A percentile compares a stretch with the other conserved stretches of the same genome.
These are phyloP conservation scores for Sterrhoptilus dennistouni DNA, from an alignment of 2,113 vertebrate genomes.

Conservation along the genomic window DNA sequence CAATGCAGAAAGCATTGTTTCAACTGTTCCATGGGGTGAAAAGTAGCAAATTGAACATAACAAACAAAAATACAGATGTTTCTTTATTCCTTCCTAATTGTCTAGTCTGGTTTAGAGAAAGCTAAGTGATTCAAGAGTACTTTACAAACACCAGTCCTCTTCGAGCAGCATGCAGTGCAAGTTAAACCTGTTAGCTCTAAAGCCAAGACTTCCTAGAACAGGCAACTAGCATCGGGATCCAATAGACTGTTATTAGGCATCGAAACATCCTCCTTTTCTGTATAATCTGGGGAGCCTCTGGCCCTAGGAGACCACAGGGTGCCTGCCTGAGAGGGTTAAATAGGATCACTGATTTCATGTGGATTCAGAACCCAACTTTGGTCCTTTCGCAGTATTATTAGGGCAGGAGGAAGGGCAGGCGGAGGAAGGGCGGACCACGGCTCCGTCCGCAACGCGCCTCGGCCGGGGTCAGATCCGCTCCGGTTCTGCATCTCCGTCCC, in stretches of 20 bases:
- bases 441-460: neutral
- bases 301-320: neutral
- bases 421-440: neutral
- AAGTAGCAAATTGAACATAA: neutral
- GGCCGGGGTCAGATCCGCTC: neutral
- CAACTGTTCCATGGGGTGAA: neutral
- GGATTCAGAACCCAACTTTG: neutral
- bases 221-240: neutral
- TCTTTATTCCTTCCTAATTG: neutral
- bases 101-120: neutral
- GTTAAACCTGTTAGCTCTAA: neutral
- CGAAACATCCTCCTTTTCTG: neutral
- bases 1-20: neutral
- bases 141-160: neutral
- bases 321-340: neutral
- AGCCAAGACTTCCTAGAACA: neutral
- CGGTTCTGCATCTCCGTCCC: neutral
- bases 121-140: neutral
- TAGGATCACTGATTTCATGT: neutral
- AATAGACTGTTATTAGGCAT: neutral
- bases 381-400: neutral
- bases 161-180: neutral
- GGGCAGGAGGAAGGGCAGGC: neutral
- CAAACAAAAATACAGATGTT: neutral
- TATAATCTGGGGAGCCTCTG: neutral